Base-by-base conservation (phyloP, 2,888 invertebrate species). In the Drosophila conformis region DNA sequence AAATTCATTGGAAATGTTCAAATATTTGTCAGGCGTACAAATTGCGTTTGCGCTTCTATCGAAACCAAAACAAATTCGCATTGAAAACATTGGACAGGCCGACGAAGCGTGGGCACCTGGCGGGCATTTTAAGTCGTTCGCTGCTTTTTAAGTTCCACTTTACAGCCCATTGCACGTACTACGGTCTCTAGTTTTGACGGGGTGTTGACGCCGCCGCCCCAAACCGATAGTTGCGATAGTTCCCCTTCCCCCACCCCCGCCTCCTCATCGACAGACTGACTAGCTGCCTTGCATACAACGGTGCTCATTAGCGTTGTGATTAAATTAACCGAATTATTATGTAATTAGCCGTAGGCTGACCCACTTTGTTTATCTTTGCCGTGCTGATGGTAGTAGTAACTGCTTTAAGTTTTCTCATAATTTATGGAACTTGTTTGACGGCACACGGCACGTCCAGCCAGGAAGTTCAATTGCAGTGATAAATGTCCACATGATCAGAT, bases 311-410 rank as follows among this genome's bases (percentile, higher is more conserved):
- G 80, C 80, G 76, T 73, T 74, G 70, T 76, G 81, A 83, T 85
- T 86, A 86, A 90, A 90, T 91, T 91, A 90, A 79, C 87, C 86
- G 89, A 89, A 91, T 91, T 89, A 91, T 91, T 91, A 90, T 90
- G 90, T 91, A 91, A 91, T 91, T 91, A 89, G 87, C 83, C 70
- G 77, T 81, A 73, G 85, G 78, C 82, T 87, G 89, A 85, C 89
- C 89, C 82, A 85, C 82, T 79, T 83, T 40, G 53, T 67, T 71
- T 65, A 60, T 71, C 69, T 70, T 57, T 40, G 61, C 69, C 68
- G 31, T 53, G 27, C 76, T 35, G 49, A 60, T 35, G n/a, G 29
- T 10, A 11, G 18, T 21, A 58, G 54, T 74, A 74, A 73, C 53
- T 59, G 54, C n/a, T 48, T 62, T 62, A 48, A 73, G 58, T 74